These are phyloP conservation scores for Schizothorax lantsangensis DNA, from an alignment of 2,797 vertebrate species.

Conservation along the genomic window DNA sequence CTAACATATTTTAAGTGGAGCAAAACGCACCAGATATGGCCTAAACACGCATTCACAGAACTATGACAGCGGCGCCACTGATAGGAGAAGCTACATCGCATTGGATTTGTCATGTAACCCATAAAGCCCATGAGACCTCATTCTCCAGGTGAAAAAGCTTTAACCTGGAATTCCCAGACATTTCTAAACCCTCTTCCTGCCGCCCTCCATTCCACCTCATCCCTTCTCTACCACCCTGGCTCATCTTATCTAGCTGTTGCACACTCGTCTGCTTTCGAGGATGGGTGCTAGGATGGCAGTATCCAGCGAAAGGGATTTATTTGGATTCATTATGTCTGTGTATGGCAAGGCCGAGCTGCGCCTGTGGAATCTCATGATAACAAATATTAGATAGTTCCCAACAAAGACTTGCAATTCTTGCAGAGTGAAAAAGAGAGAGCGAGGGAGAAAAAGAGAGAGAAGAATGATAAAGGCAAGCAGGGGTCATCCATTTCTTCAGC, in stretches of 20 bases:
- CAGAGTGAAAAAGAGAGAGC: conserved; percentile 22
- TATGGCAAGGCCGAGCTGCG: conserved; percentile 54
- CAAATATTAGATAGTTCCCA: conserved; percentile 59
- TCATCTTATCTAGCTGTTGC: conserved; percentile 59
- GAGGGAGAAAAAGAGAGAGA: conserved; percentile 6
- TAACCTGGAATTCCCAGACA: conserved; percentile 43
- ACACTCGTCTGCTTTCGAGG: conserved; percentile 54
- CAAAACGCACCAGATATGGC: conserved; percentile 22
- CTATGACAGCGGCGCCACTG: conserved; percentile 17
- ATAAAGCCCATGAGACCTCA: conserved; percentile 44
- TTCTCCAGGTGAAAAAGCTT: conserved; percentile 47
- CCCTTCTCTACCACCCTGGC: conserved; percentile 49
- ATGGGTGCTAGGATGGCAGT: conserved; percentile 43
- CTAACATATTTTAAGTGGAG: conserved; percentile 51
- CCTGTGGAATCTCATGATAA: conserved; percentile 60
- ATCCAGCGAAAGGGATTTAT: conserved; percentile 61
- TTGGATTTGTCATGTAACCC: conserved; percentile 49
- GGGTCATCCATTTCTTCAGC: conserved; percentile 46
- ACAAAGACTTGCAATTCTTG: conserved; percentile 52
- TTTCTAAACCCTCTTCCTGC: conserved; percentile 40
- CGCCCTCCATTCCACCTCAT: conserved; percentile 40
- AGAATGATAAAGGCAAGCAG: conserved; percentile 39
- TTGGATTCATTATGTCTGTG: conserved; percentile 62
- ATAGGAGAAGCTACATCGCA: conserved; percentile 33
- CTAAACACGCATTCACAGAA: conserved; percentile 30